Conservation (phyloP, 2,888 invertebrate genomes). For the Terebella lapidaria region DNA sequence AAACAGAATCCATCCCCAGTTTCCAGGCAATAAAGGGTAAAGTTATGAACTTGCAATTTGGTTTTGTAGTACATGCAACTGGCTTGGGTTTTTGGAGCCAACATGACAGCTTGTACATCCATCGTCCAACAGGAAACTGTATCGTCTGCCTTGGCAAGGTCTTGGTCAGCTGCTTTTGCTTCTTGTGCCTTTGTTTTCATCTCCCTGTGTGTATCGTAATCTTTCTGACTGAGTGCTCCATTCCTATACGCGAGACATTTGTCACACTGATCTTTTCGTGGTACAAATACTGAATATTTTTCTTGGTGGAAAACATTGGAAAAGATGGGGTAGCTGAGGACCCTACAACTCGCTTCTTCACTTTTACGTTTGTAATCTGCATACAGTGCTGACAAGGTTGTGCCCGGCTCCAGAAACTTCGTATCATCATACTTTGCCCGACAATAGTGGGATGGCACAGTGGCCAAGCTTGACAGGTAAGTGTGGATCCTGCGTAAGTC, state of each 20-base stretch:
- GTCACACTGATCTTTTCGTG: neutral
- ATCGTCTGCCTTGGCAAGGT: neutral
- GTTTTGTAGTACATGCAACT: constrained; percentile 10
- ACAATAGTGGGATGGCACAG: no score
- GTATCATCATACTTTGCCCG: no score
- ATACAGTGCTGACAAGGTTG: no score
- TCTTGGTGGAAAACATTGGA: neutral
- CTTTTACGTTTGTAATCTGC: no score
- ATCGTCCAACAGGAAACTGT: neutral
- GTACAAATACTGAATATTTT: neutral
- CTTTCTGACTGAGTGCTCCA: neutral
- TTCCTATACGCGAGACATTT: neutral
- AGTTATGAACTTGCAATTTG: constrained; percentile 12
- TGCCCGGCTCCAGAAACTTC: no score
- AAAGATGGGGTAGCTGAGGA: no score
- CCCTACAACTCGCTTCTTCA: no score
- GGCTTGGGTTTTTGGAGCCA: constrained; percentile 6
- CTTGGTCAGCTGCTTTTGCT: neutral
- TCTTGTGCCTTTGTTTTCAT: neutral
- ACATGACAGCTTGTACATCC: constrained; percentile 12
- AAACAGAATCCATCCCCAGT: no score
- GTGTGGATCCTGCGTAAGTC: no score
- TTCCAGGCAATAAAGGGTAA: no score
- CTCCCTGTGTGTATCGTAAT: neutral
- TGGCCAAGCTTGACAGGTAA: no score